A percentile compares a stretch with the other conserved stretches of the same genome.
These are phyloP conservation scores for Leptobrachium leishanense DNA, from an alignment of 2,113 vertebrate genomes.

Conservation along the genomic window DNA sequence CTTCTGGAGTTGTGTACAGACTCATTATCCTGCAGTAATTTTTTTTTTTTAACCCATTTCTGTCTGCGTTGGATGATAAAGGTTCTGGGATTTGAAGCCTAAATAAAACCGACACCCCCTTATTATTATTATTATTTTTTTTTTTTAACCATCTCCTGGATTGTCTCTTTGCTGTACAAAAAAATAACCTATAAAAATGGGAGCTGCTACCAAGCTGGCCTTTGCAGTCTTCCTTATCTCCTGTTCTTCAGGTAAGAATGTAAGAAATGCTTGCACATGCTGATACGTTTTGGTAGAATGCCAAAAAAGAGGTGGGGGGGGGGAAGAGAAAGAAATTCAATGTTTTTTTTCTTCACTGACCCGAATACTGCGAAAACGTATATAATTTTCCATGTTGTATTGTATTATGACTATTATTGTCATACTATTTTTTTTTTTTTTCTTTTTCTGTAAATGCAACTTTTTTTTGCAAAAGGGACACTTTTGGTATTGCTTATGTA, in stretches of 20 bases:
- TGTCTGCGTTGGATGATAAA: no score
- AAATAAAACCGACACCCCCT: conserved; percentile 45
- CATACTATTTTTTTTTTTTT: no score
- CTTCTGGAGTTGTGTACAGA: no score
- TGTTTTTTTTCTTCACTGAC: no score
- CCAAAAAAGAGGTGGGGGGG: neutral
- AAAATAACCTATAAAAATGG: conserved; percentile 81
- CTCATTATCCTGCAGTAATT: neutral
- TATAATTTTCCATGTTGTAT: no score
- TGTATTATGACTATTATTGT: no score
- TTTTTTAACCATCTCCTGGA: neutral
- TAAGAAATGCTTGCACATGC: conserved; percentile 41
- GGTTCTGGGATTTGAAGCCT: conserved; percentile 40
- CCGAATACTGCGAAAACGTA: no score
- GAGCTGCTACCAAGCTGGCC: conserved; percentile 96
- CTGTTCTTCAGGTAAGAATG: conserved; percentile 93
- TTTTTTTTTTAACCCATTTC: neutral
- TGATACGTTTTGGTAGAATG: conserved; percentile 7
- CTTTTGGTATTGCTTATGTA: no score
- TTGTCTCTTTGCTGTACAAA: conserved; percentile 61
- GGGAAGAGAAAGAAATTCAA: no score
- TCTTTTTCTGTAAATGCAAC: no score
- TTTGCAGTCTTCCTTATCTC: conserved; percentile 98
- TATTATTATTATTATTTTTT: no score
- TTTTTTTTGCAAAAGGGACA: no score